Evolutionary conservation across 2,888 invertebrate genomes (phyloP).

Genomic region (Cenopis cana): DNA sequence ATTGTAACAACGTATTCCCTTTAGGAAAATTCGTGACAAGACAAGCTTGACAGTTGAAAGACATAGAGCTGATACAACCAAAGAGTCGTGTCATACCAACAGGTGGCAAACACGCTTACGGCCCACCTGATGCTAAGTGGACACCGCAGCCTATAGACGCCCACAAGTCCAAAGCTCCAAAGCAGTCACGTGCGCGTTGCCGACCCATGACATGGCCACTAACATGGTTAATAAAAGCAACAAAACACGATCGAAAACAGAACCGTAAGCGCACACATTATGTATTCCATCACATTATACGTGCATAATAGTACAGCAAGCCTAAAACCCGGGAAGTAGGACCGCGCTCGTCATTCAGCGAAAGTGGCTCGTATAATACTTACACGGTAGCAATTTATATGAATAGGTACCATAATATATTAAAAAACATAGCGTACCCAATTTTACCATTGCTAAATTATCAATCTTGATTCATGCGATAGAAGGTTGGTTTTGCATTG

Average conservation of each 20-base stretch:
- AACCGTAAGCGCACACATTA: constrained; percentile 7
- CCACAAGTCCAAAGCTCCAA: no score
- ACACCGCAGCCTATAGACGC: no score
- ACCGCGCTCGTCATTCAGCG: constrained; percentile 38
- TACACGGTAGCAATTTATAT: constrained; percentile 43
- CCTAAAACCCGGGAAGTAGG: constrained; percentile 14
- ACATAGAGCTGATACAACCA: no score
- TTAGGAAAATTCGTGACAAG: no score
- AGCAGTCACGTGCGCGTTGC: no score
- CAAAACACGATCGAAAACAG: constrained; percentile 6
- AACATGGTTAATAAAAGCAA: background rate
- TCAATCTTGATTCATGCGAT: background rate
- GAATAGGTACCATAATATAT: background rate
- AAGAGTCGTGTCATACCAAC: no score
- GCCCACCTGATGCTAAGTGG: no score
- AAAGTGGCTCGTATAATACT: constrained; percentile 45
- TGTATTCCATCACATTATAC: constrained; percentile 20
- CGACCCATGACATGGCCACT: background rate
- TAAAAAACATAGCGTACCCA: background rate
- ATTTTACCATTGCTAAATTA: background rate
- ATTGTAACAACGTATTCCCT: no score
- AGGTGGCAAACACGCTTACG: no score
- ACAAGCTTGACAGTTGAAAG: no score
- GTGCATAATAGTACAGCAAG: constrained; percentile 10
- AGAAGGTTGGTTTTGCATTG: background rate